Evolutionary conservation across 2,888 invertebrate species (phyloP), one percentile per base, ranked within the genome.

Genomic region (Agonopterix arenella): DNA sequence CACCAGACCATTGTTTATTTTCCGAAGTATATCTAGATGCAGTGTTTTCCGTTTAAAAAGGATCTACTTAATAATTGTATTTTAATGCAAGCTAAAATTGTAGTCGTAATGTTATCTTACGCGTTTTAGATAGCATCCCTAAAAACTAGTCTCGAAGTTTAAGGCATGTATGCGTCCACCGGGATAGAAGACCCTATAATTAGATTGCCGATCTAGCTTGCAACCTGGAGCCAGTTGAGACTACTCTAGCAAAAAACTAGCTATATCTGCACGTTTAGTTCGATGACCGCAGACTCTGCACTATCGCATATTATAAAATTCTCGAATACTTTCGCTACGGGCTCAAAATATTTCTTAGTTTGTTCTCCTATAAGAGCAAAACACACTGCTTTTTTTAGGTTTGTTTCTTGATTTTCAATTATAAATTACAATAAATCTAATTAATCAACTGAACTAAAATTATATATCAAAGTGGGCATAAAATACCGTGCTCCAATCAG

Each of bases 191-290:
- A 60, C 69, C 76, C 81, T 84, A 84, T 84, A 80, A 81, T 83
- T 84, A 84, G 83, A 84, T 81, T 73, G 66, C 63, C 73, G 70
- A 79, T 80, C 77, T 76, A 79, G 76, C 72, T 63, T 71, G 75
- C 69, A 68, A 64, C 67, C 68, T 64, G 68, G 64, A 72, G 73
- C 69, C 70, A 61, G 61, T 67, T 28, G 66, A 68, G 71, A 78
- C 76, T 70, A 67, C 80, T 79, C 78, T 74, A 76, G 80, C 76
- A 77, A 84, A 83, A 81, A 77, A 72, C 72, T 70, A 65, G 64
- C 65, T 62, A 60, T 71, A 65, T 45, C 45, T 8, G 52, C 80
- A 69, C 68, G 77, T 73, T 52, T 69, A 66, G 83, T 75, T 84
- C 76, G 75, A 67, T 64, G 84, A 78, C 82, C 84, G 70, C 40